These are phyloP conservation scores for Drosophila pallidifrons DNA, from an alignment of 1,140 invertebrate species.

Conservation along the genomic window DNA sequence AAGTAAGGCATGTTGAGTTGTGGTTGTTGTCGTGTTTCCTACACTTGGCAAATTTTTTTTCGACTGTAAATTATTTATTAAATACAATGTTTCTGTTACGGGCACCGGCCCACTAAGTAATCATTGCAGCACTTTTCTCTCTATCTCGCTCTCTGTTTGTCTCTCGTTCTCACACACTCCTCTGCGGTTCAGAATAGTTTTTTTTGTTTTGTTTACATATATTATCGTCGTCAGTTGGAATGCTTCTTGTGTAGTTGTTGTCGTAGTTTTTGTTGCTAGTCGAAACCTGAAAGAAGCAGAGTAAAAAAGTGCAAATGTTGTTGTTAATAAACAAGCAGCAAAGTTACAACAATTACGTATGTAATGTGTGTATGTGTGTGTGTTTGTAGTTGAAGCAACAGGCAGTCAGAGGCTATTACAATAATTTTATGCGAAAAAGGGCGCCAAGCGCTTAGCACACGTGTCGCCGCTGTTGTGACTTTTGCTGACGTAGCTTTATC, in stretches of 20 bases:
- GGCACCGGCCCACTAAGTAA: constrained; percentile 59
- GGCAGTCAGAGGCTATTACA: constrained; percentile 21
- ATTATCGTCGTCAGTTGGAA: constrained; percentile 56
- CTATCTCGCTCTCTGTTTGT: constrained; percentile 9
- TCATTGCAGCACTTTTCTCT: constrained; percentile 50
- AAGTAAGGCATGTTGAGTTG: constrained; percentile 6
- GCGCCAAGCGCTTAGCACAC: constrained; percentile 73
- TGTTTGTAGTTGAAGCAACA: constrained; percentile 11
- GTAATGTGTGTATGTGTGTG: too few species aligned
- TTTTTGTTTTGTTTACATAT: constrained; percentile 22
- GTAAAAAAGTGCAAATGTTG: constrained; percentile 40
- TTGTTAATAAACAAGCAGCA: constrained; percentile 39
- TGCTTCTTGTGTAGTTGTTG: constrained; percentile 52
- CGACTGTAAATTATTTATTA: constrained; percentile 13
- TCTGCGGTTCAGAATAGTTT: constrained; percentile 5
- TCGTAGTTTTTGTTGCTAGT: constrained; percentile 22
- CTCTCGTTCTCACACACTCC: neutral
- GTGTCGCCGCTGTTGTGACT: constrained; percentile 56
- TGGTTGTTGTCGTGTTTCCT: constrained; percentile 10
- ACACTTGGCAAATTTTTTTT: neutral
- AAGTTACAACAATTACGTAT: constrained; percentile 16
- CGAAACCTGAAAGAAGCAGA: constrained; percentile 59
- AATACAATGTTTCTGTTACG: constrained; percentile 13
- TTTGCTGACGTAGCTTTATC: constrained; percentile 27
- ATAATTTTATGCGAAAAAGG: constrained; percentile 80